Percentiles rank a stretch among this genome's conserved stretches.
Evolutionary conservation across 2,113 vertebrate genomes (phyloP).

Genomic region (Hiodon alosoides): DNA sequence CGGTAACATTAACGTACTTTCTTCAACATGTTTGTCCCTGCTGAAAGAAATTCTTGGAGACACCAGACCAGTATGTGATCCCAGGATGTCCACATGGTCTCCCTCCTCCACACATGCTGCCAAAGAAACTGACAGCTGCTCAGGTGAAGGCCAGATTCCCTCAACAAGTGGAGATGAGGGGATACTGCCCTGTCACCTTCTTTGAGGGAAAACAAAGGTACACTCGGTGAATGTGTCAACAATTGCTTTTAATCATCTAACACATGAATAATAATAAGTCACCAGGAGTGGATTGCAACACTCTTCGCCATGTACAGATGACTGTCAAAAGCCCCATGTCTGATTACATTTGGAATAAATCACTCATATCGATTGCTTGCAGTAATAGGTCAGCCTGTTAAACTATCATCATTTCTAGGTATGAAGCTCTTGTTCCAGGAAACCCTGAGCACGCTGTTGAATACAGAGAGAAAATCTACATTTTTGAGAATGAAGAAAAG

Average conservation of each 20-base stretch:
- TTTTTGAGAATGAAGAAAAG: slow-evolving; percentile 78
- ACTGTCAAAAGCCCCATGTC: no score
- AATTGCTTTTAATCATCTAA: no score
- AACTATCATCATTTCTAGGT: slow-evolving; percentile 58
- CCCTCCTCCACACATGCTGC: slow-evolving; percentile 67
- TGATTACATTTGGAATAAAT: no score
- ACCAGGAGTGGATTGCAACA: no score
- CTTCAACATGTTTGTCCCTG: slow-evolving; percentile 24
- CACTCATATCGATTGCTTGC: no score
- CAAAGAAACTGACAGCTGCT: slow-evolving; percentile 63
- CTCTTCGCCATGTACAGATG: no score
- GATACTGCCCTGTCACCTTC: slow-evolving; percentile 89
- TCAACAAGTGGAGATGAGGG: slow-evolving; percentile 73
- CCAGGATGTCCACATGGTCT: slow-evolving; percentile 71
- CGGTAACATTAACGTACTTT: background rate
- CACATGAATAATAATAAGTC: no score
- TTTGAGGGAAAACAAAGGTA: slow-evolving; percentile 83
- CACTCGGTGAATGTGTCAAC: no score
- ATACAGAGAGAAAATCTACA: slow-evolving; percentile 72
- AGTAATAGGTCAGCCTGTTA: background rate
- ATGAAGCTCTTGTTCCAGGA: slow-evolving; percentile 82
- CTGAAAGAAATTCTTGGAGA: slow-evolving; percentile 74
- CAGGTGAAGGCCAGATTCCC: slow-evolving; percentile 77
- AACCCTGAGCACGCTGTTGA: slow-evolving; percentile 69
- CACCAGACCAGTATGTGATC: slow-evolving; percentile 74